Percentiles rank a stretch among this genome's conserved stretches.
phyloP scores from a whole-genome alignment of 2,797 vertebrate species.

The Brachymystax lenok region DNA sequence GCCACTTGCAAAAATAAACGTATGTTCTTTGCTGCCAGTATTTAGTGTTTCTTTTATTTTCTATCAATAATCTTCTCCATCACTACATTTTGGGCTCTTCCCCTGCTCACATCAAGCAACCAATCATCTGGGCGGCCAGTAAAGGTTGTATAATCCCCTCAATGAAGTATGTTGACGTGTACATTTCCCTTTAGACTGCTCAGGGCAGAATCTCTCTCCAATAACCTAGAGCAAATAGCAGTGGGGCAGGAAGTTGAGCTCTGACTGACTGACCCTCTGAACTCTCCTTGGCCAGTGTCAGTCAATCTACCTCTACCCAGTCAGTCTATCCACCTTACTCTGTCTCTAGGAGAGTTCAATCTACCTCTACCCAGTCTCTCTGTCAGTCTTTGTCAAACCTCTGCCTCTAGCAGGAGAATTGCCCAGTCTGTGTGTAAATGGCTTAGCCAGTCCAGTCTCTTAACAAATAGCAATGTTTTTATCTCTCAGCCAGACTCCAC shows the following conservation, averaged over 20 bases:
- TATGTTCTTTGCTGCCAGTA: neutral
- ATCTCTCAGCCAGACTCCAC: neutral
- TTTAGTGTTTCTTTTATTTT: neutral
- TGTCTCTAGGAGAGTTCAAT: no score
- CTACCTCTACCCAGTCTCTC: neutral
- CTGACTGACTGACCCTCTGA: constrained; percentile 24
- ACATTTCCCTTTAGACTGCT: constrained; percentile 25
- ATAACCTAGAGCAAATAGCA: constrained; percentile 38
- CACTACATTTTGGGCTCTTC: constrained; percentile 28
- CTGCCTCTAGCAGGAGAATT: neutral
- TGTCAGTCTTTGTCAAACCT: constrained; percentile 3
- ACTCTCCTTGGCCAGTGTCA: neutral
- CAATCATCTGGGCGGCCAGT: constrained; percentile 20
- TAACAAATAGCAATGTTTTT: constrained; percentile 7
- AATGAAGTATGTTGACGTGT: constrained; percentile 18
- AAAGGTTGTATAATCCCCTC: constrained; percentile 23
- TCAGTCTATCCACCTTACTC: neutral
- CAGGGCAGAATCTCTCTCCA: constrained; percentile 20
- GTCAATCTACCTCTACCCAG: neutral
- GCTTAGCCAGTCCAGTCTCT: neutral
- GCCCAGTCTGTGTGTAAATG: constrained; percentile 8
- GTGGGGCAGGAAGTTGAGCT: constrained; percentile 15
- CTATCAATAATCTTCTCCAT: constrained; percentile 15
- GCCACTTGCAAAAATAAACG: neutral
- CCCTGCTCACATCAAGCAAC: constrained; percentile 17